These are phyloP conservation scores for Siniperca chuatsi DNA, from an alignment of 2,113 vertebrate genomes.

Conservation along the genomic window DNA sequence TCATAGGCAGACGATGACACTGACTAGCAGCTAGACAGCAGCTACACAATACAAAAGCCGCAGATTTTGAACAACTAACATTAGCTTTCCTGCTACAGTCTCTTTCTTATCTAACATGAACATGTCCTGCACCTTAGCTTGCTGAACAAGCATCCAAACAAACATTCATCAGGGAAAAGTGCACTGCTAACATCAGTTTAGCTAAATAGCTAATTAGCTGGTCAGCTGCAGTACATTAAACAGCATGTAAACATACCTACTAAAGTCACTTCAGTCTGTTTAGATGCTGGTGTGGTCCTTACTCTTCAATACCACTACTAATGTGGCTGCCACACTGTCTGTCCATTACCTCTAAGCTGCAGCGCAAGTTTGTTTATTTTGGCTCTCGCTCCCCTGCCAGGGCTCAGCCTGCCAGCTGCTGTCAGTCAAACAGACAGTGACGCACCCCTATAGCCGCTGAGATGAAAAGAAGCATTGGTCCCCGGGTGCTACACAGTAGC, in stretches of 20 bases:
- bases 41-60: neutral
- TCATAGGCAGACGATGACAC: neutral
- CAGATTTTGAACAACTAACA: neutral
- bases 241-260: neutral
- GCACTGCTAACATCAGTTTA: neutral
- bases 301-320: neutral
- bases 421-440: slow-evolving; percentile 18
- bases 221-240: neutral
- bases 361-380: slow-evolving; percentile 24
- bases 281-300: slow-evolving; percentile 5
- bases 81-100: neutral
- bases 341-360: neutral
- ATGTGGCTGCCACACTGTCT: neutral
- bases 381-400: slow-evolving; percentile 10
- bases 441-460: neutral
- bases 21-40: neutral
- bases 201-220: neutral
- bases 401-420: slow-evolving; percentile 11
- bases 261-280: slow-evolving; percentile 1
- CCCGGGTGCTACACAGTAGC: no score
- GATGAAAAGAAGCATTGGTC: neutral
- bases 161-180: neutral
- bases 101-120: neutral
- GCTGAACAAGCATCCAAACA: neutral
- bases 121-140: neutral